Evolutionary conservation across 2,113 vertebrate genomes (phyloP).

Genomic region (Delphinapterus leucas): DNA sequence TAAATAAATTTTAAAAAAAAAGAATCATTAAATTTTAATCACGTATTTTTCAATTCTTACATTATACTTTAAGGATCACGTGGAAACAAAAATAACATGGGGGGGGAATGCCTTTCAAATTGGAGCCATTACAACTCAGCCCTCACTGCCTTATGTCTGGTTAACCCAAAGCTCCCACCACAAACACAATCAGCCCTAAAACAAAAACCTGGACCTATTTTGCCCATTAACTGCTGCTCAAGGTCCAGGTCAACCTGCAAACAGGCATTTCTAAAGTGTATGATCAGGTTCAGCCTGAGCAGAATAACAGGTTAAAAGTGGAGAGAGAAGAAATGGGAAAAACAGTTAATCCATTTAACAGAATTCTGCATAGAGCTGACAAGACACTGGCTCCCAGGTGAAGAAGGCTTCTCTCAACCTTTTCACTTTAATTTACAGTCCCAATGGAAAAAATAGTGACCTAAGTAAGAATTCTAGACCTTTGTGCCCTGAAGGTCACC

Average conservation of each 20-base stretch:
- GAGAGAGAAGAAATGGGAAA: not conserved
- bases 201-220: not conserved
- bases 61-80: not conserved
- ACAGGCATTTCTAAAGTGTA: not conserved
- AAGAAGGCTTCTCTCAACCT: not conserved
- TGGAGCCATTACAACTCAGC: not conserved
- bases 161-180: not conserved
- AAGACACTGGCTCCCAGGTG: not conserved
- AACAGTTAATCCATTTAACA: not conserved
- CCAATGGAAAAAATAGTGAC: not conserved
- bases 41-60: not conserved
- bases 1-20: no score
- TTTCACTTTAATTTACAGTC: not conserved
- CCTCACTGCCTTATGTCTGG: not conserved
- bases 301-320: not conserved
- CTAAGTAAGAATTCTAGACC: constrained; percentile 8
- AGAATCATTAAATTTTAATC: not conserved
- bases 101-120: not conserved
- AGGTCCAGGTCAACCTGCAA: not conserved
- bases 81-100: not conserved
- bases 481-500: not conserved
- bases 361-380: not conserved
- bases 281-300: not conserved
- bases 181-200: not conserved
- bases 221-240: not conserved